Percentiles rank a stretch among this genome's conserved stretches.
phyloP scores from a whole-genome alignment of 2,797 vertebrate genomes.

The Acridotheres tristis region DNA sequence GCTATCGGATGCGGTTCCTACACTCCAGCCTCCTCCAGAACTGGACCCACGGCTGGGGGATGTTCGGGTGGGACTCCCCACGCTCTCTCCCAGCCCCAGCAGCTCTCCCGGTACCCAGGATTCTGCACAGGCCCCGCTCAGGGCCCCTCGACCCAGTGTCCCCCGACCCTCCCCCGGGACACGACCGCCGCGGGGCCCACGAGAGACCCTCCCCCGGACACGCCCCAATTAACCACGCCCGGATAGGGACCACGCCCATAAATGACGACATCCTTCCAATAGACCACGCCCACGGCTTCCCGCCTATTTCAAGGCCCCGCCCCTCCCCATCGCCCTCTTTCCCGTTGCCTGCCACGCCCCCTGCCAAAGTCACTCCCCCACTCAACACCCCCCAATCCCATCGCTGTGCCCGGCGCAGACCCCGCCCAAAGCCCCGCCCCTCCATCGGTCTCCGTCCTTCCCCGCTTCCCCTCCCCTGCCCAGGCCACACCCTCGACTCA shows the following conservation, averaged over 20 bases:
- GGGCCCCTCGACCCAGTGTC: accelerated
- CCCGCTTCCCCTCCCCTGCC: background rate
- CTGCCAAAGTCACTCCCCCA: background rate
- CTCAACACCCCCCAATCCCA: background rate
- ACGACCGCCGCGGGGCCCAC: background rate
- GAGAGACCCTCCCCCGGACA: accelerated
- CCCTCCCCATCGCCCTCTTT: background rate
- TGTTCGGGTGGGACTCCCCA: background rate
- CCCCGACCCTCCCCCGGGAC: background rate
- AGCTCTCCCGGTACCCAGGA: background rate
- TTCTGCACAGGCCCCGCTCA: too few relatives aligned
- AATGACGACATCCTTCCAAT: accelerated
- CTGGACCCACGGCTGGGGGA: background rate
- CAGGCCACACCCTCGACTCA: background rate
- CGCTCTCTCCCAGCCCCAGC: background rate
- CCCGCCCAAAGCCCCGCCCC: background rate
- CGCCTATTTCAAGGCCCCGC: background rate
- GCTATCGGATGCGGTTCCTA: background rate
- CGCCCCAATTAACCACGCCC: accelerated
- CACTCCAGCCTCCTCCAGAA: background rate
- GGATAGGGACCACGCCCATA: accelerated
- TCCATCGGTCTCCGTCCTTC: accelerated
- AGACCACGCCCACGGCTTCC: background rate
- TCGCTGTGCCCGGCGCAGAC: too few relatives aligned
- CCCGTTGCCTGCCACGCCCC: background rate